These are phyloP conservation scores for Upupa epops DNA, from an alignment of 2,113 vertebrate species.

Conservation along the genomic window DNA sequence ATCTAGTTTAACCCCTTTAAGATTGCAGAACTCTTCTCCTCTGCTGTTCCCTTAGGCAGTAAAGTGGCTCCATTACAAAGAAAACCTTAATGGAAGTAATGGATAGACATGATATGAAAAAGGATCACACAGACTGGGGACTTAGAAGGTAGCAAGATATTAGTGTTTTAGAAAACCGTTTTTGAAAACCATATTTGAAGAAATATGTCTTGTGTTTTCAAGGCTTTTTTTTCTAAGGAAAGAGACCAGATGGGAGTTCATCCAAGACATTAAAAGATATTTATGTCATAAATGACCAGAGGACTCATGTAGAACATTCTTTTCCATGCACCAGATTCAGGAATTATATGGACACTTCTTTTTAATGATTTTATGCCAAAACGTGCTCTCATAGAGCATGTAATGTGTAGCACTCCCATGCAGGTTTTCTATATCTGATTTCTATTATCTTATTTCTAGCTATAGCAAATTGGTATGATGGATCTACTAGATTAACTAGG, in stretches of 20 bases:
- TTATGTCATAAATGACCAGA: conserved; percentile 27
- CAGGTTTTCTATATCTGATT: neutral
- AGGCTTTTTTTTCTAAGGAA: neutral
- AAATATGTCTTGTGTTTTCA: neutral
- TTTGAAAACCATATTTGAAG: neutral
- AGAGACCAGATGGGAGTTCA: neutral
- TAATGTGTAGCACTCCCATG: neutral
- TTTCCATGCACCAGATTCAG: neutral
- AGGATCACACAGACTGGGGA: no score
- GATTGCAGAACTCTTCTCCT: neutral
- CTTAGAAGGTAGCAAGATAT: neutral
- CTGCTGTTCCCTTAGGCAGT: neutral
- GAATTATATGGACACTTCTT: neutral
- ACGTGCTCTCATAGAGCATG: neutral
- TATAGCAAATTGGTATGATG: neutral
- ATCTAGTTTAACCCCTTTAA: neutral
- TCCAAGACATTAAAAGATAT: neutral
- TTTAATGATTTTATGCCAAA: neutral
- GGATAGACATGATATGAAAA: neutral
- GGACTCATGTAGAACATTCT: neutral
- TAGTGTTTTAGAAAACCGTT: neutral
- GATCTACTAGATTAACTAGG: neutral
- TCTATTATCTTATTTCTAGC: neutral
- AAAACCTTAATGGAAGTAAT: neutral
- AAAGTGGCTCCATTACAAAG: neutral